A percentile compares a stretch with the other conserved stretches of the same genome.
phyloP scores from a whole-genome alignment of 2,888 invertebrate species.

The Lepetodrilus schrolli region DNA sequence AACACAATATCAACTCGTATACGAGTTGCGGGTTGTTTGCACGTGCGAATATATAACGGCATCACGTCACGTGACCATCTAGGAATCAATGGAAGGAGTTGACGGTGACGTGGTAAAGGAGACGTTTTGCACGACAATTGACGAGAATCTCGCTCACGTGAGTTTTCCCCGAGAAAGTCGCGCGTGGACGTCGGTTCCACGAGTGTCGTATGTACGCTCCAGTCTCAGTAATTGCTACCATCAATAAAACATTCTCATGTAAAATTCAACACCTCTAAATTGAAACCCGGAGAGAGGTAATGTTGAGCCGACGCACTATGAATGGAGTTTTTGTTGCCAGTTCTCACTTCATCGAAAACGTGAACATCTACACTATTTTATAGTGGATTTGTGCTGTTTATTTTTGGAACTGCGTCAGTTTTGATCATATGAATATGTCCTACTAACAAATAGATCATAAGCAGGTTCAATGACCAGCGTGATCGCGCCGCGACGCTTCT shows the following conservation, averaged over 20 bases:
- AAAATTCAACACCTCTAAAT: slow-evolving; percentile 40
- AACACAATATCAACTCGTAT: slow-evolving; percentile 5
- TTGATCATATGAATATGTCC: no score
- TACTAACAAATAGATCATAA: no score
- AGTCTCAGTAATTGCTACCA: slow-evolving; percentile 32
- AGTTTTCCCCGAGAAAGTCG: no score
- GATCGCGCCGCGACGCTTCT: no score
- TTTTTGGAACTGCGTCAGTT: neutral
- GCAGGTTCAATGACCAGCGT: no score
- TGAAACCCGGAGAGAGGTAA: slow-evolving; percentile 34
- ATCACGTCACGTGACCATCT: neutral
- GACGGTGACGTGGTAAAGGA: slow-evolving; percentile 1
- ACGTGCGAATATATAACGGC: neutral
- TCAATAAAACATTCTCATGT: slow-evolving; percentile 40
- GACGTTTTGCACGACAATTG: no score
- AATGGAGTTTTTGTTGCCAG: slow-evolving; percentile 28
- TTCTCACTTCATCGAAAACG: slow-evolving; percentile 26
- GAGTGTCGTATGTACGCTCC: neutral
- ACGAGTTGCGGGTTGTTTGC: neutral
- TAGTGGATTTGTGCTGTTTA: neutral
- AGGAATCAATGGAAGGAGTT: slow-evolving; percentile 15
- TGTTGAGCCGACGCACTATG: slow-evolving; percentile 2
- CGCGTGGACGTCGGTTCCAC: neutral
- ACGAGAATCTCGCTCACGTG: no score
- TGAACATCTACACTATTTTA: neutral